These are phyloP conservation scores for Vidua chalybeata DNA, from an alignment of 2,113 vertebrate species.

Conservation along the genomic window DNA sequence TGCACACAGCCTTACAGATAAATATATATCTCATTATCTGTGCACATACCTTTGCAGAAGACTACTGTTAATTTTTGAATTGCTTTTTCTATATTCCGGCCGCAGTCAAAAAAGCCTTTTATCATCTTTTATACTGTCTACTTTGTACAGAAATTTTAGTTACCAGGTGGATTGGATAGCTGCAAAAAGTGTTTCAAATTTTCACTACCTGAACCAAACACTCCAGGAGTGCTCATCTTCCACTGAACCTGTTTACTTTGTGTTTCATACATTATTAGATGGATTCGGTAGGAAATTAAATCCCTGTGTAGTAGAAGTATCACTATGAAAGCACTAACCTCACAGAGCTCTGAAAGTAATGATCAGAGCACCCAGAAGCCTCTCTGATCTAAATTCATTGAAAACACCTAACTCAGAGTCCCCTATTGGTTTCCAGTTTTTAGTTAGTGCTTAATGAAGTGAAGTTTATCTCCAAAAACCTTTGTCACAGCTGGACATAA, in stretches of 20 bases:
- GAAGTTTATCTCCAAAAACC: slow-evolving; percentile 67
- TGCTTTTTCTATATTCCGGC: background rate
- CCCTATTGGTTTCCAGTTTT: slow-evolving; percentile 44
- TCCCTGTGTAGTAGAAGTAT: background rate
- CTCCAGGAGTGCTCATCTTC: background rate
- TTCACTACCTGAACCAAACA: slow-evolving; percentile 9
- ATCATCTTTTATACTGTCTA: background rate
- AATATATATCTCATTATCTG: background rate
- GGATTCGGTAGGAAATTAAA: slow-evolving; percentile 42
- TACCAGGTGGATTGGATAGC: background rate
- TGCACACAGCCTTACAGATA: background rate
- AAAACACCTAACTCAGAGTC: slow-evolving; percentile 37
- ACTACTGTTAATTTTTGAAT: background rate
- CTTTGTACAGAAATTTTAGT: background rate
- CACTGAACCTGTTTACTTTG: slow-evolving; percentile 52
- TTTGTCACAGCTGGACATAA: slow-evolving; percentile 64
- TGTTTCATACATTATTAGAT: slow-evolving; percentile 25
- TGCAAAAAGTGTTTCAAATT: background rate
- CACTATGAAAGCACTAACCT: slow-evolving; percentile 38
- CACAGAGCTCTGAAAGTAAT: slow-evolving; percentile 35
- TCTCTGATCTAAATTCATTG: slow-evolving; percentile 68
- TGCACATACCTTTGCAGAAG: background rate
- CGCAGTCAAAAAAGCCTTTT: background rate
- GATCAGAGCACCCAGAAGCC: slow-evolving; percentile 37
- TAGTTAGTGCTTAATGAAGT: slow-evolving; percentile 65